phyloP scores from a whole-genome alignment of 2,888 invertebrate genomes.

The Torymus texanus region DNA sequence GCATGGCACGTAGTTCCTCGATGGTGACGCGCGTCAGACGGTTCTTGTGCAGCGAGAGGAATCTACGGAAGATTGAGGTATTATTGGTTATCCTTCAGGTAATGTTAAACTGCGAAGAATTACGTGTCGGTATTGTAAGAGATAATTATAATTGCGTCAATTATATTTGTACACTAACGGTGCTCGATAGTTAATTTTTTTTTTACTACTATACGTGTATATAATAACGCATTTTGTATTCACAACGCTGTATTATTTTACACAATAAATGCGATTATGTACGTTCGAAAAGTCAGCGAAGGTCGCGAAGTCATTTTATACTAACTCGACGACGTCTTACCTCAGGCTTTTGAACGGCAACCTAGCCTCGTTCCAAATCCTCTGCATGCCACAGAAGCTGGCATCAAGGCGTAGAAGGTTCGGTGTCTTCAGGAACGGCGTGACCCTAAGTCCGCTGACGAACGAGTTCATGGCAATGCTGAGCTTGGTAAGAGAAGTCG shows the following conservation, averaged over 20 bases:
- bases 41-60: slow-evolving; percentile 69
- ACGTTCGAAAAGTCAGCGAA: no score
- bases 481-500: slow-evolving; percentile 80
- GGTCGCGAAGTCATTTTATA: no score
- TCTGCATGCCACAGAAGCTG: slow-evolving; percentile 82
- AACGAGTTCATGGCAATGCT: slow-evolving; percentile 84
- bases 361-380: slow-evolving; percentile 79
- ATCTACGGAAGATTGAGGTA: slow-evolving; percentile 60
- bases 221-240: no score
- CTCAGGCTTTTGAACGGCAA: slow-evolving; percentile 68
- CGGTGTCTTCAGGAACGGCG: slow-evolving; percentile 81
- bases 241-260: no score
- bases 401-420: slow-evolving; percentile 82
- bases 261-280: no score
- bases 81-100: neutral
- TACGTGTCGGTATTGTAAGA: neutral
- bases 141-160: no score
- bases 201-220: no score
- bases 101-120: neutral
- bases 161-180: no score
- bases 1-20: slow-evolving; percentile 79
- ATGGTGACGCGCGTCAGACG: slow-evolving; percentile 75
- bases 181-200: no score
- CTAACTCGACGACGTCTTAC: slow-evolving; percentile 55
- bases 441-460: slow-evolving; percentile 80